Percentiles rank a stretch among this genome's conserved stretches.
phyloP scores from a whole-genome alignment of 30 jellyfish, hydroid and myxozoan genomes.

The Aurelia coerulea region DNA sequence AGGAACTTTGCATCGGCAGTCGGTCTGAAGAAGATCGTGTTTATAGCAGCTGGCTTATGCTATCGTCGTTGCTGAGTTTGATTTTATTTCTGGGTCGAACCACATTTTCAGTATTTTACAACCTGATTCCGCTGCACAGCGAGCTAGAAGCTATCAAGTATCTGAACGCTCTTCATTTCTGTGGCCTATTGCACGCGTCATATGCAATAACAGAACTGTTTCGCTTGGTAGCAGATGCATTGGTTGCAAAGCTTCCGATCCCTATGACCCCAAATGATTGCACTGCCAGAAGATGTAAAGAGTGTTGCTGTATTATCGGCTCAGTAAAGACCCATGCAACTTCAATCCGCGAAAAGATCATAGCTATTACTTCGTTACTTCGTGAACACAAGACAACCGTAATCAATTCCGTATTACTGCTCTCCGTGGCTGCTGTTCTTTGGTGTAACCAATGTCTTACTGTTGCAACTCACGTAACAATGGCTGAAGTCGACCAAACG shows the following conservation, averaged over 20 bases:
- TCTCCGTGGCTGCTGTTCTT: constrained; percentile 8
- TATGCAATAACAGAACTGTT: constrained; percentile 20
- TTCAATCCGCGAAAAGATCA: background rate
- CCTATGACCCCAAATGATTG: background rate
- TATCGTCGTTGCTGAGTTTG: constrained; percentile 37
- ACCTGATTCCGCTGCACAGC: constrained; percentile 68
- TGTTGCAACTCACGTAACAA: constrained; percentile 43
- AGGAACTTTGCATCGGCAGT: background rate
- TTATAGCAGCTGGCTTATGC: constrained; percentile 50
- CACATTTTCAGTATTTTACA: constrained; percentile 50
- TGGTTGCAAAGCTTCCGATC: background rate
- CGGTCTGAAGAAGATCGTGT: constrained; percentile 3
- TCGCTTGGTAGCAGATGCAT: background rate
- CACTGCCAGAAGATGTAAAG: background rate
- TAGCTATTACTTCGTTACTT: background rate
- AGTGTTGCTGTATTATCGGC: background rate
- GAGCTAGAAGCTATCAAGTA: constrained; percentile 69
- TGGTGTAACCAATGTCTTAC: constrained; percentile 38
- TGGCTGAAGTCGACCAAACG: constrained; percentile 57
- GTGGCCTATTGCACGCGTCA: constrained; percentile 88
- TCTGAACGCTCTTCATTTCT: constrained; percentile 75
- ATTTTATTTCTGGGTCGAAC: constrained; percentile 69
- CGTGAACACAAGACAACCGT: background rate
- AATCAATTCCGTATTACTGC: background rate
- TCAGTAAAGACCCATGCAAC: background rate